Base-by-base conservation (phyloP, 2,797 vertebrate genomes). In the Rhadinocentrus ornatus region DNA sequence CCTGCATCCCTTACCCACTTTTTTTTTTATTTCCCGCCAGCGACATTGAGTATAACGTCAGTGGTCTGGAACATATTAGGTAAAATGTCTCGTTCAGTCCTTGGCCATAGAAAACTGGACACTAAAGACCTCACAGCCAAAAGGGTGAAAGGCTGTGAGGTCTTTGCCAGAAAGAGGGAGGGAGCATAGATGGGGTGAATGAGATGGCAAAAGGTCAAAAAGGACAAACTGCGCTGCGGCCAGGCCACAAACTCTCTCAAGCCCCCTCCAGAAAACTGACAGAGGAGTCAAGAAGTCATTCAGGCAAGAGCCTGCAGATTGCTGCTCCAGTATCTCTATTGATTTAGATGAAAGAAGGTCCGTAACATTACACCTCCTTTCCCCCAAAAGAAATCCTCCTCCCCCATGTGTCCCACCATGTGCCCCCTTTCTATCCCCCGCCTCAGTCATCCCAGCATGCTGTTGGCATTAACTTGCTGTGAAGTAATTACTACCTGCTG, bases 401-500 rank as follows among this genome's bases (percentile, higher is more conserved):
- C 53, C 56, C 58, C 62, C 56, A 35, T 7, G 29, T 52, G 22
- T 71, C 78, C 69, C 75, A 71, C 69, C 2, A 9, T 78, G 66
- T 13, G 41, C 77, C 81, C 61, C 79, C 72, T 27, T 54, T 79
- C 82, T 12, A 34, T 69, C 50, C 63, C 62, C 37, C 9, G 5
- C 34, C 37, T 3, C 59, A 27, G 52, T 44, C 29, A n/a, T 52
- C 70, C 81, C 77, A 75, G 83, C 90, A 83, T 69, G 71, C 86
- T 90, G 90, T 93, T 94, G 89, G 89, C 90, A 88, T 94, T 93
- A 91, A 88, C 93, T 90, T 82, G 92, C 94, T 94, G 94, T 94
- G 93, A 94, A 91, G 91, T 93, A 93, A 94, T 95, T 94, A 93
- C 93, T 93, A 93, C 94, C 94, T 95, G 94, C 94, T 94, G 94